Evolutionary conservation across 30 jellyfish, hydroid and myxozoan genomes (phyloP).

Genomic region (Morbakka virulenta): DNA sequence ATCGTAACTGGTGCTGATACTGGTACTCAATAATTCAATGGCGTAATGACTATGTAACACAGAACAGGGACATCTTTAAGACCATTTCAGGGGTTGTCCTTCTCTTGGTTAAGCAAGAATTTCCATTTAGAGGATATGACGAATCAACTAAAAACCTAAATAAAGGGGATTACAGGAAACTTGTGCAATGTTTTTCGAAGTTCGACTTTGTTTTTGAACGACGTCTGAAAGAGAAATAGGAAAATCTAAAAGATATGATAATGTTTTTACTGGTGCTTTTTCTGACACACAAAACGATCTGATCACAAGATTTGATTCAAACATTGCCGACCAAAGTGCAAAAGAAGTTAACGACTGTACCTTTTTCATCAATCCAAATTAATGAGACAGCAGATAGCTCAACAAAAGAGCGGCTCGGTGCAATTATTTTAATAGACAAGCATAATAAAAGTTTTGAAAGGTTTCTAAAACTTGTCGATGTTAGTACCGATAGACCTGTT

Average conservation of each 20-base stretch:
- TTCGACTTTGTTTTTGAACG: slow-evolving; percentile 45
- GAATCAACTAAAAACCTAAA: slow-evolving; percentile 30
- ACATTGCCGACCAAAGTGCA: slow-evolving; percentile 18
- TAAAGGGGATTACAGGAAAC: slow-evolving; percentile 37
- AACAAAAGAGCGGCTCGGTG: not conserved
- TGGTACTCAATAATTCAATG: too few relatives aligned
- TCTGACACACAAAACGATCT: slow-evolving; percentile 50
- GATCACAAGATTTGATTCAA: slow-evolving; percentile 7
- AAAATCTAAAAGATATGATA: too few relatives aligned
- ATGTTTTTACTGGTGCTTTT: too few relatives aligned
- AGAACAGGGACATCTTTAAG: slow-evolving; percentile 39
- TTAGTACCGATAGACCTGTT: slow-evolving; percentile 17
- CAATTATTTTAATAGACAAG: too few relatives aligned
- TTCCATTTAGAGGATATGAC: slow-evolving; percentile 37
- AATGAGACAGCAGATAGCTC: slow-evolving; percentile 21
- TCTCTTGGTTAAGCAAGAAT: slow-evolving; percentile 33
- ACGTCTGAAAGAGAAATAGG: slow-evolving; percentile 18
- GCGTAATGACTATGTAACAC: slow-evolving; percentile 33
- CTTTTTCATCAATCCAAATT: slow-evolving; percentile 32
- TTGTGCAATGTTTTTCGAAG: slow-evolving; percentile 13
- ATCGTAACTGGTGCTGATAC: too few relatives aligned
- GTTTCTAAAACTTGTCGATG: not conserved
- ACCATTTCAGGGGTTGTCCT: slow-evolving; percentile 10
- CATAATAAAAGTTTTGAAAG: not conserved
- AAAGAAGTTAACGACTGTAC: slow-evolving; percentile 10